Evolutionary conservation across 2,797 vertebrate genomes (phyloP).

Genomic region (Bradypodion ventrale): DNA sequence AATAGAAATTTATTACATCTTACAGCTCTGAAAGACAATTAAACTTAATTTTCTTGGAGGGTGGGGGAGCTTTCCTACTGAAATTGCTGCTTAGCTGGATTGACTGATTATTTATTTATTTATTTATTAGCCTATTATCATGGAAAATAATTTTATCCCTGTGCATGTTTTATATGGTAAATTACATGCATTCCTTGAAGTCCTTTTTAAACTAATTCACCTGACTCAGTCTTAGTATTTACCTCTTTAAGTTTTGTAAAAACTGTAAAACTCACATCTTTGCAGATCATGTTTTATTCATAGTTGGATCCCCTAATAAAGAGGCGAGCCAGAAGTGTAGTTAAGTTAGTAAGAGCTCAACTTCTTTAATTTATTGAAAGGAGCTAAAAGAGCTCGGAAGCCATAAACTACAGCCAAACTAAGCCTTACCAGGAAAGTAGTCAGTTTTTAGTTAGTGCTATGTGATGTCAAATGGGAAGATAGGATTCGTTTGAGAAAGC

Average conservation of each 20-base stretch:
- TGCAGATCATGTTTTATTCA: neutral
- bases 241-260: neutral
- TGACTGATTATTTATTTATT: neutral
- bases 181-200: neutral
- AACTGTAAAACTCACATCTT: neutral
- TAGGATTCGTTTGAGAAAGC: too few relatives aligned
- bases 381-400: neutral
- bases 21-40: slow-evolving; percentile 67
- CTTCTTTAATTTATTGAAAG: neutral
- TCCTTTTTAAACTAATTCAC: neutral
- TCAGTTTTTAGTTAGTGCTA: too few relatives aligned
- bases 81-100: slow-evolving; percentile 44
- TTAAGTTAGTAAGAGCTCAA: neutral
- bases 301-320: neutral
- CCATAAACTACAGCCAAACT: too few relatives aligned
- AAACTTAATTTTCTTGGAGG: slow-evolving; percentile 58
- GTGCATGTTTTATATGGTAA: neutral
- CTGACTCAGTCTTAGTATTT: neutral
- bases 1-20: slow-evolving; percentile 68
- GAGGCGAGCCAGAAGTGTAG: neutral
- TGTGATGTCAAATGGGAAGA: too few relatives aligned
- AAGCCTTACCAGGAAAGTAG: too few relatives aligned
- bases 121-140: neutral
- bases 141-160: slow-evolving; percentile 10
- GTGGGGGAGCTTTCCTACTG: slow-evolving; percentile 52